Conservation (phyloP, 2,797 vertebrate genomes). For the Eospalax fontanierii region DNA sequence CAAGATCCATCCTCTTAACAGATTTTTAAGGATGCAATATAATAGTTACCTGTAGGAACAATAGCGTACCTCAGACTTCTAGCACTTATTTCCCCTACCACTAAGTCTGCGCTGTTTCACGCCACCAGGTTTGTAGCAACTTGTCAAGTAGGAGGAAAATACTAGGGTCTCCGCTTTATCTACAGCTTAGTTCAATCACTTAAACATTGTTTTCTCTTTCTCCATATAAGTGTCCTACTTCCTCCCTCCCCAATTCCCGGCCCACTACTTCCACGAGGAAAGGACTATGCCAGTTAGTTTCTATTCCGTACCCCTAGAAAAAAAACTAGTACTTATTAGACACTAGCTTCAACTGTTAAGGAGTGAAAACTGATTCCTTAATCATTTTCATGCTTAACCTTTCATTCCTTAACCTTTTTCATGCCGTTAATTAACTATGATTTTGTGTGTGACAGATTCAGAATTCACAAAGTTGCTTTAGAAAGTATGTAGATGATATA, state of each 20-base stretch:
- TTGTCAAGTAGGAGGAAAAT: background rate
- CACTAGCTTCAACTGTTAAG: background rate
- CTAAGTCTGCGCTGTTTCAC: background rate
- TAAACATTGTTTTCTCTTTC: background rate
- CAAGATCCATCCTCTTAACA: background rate
- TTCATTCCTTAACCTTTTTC: background rate
- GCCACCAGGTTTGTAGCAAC: background rate
- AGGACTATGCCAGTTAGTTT: background rate
- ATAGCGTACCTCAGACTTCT: background rate
- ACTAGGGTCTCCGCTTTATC: background rate
- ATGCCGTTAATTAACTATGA: background rate
- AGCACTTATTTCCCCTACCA: background rate
- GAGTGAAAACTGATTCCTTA: background rate
- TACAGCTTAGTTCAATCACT: background rate
- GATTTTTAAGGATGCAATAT: background rate
- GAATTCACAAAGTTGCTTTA: background rate
- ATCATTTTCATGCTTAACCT: background rate
- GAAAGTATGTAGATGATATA: background rate
- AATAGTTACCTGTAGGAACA: background rate
- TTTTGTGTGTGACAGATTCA: background rate
- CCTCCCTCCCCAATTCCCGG: too few relatives aligned
- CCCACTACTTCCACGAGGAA: background rate
- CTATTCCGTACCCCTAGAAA: background rate
- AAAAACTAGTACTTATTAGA: background rate
- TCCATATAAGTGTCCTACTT: accelerated